A percentile compares a stretch with the other conserved stretches of the same genome.
Evolutionary conservation across 2,113 vertebrate species (phyloP).

Genomic region (Fregata magnificens): DNA sequence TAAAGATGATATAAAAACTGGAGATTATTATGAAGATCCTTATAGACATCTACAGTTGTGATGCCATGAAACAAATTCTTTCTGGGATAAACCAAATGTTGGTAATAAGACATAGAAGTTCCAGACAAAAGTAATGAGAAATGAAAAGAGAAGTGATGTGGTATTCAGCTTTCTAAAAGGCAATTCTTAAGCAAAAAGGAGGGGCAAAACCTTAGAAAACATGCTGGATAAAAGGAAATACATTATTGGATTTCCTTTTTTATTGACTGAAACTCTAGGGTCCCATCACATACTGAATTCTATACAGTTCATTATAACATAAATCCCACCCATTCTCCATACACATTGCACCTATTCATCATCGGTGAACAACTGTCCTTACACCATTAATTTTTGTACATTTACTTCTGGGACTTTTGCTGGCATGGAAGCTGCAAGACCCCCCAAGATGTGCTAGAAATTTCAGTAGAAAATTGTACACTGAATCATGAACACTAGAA

Average conservation of each 20-base stretch:
- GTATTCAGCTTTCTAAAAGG: neutral
- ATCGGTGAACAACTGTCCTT: neutral
- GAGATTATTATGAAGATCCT: neutral
- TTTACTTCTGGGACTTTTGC: neutral
- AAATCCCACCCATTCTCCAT: neutral
- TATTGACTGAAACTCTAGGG: neutral
- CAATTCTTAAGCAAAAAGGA: neutral
- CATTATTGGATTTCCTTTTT: neutral
- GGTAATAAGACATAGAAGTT: neutral
- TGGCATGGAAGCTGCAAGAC: neutral
- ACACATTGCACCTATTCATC: neutral
- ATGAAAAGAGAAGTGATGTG: neutral
- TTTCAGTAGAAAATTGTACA: neutral
- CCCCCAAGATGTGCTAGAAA: neutral
- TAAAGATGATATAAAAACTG: neutral
- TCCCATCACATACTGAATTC: neutral
- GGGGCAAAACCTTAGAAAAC: neutral
- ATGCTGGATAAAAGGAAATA: neutral
- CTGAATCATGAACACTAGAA: neutral
- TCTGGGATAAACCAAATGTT: neutral
- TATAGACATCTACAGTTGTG: neutral
- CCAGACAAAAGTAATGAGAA: neutral
- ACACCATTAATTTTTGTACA: neutral
- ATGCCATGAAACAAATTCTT: neutral
- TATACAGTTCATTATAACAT: neutral